Percentiles rank a stretch among this genome's conserved stretches.
Evolutionary conservation across 2,113 vertebrate species (phyloP).

Genomic region (Lipotes vexillifer): DNA sequence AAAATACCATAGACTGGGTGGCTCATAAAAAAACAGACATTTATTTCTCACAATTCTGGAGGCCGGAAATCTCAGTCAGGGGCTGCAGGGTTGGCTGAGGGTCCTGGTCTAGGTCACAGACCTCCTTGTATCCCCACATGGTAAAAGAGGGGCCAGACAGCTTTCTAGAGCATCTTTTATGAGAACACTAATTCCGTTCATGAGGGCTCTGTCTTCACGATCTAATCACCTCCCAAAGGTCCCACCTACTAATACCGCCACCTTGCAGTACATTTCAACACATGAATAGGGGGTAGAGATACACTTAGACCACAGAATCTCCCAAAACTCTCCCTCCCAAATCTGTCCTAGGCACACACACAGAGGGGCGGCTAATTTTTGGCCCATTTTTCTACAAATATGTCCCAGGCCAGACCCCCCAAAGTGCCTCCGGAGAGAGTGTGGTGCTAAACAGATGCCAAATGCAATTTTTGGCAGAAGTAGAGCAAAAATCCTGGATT

Average conservation of each 20-base stretch:
- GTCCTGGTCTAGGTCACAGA: neutral
- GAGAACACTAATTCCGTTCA: neutral
- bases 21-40: neutral
- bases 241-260: neutral
- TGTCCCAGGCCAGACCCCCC: neutral
- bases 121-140: neutral
- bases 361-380: neutral
- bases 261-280: neutral
- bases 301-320: neutral
- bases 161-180: neutral
- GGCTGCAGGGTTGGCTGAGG: neutral
- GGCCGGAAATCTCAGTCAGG: neutral
- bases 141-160: no score
- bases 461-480: constrained; percentile 52
- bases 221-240: neutral
- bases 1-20: neutral
- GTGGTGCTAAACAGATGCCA: constrained; percentile 44
- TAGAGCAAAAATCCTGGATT: constrained; percentile 44
- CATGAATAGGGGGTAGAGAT: neutral
- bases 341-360: neutral
- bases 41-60: neutral
- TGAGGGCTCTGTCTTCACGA: neutral
- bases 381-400: neutral
- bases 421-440: constrained; percentile 27
- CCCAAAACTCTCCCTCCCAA: neutral